Base-by-base conservation (phyloP, 2,888 invertebrate species). In the Lasioglossum morio region DNA sequence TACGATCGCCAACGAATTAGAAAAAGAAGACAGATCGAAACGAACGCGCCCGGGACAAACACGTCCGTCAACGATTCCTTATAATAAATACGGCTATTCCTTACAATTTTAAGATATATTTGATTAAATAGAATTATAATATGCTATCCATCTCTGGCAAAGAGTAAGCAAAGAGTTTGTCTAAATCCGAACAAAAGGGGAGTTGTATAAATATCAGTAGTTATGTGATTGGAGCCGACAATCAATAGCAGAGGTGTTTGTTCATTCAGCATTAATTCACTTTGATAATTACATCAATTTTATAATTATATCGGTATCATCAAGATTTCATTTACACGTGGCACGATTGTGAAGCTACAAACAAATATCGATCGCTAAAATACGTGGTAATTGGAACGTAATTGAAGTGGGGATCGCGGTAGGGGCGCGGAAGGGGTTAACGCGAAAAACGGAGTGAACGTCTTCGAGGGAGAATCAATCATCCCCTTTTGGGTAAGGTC, bases 401-500 rank as follows among this genome's bases (percentile, higher is more conserved):
- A 66, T 34, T 19, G 19, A 34, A 23, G 66, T 10, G 7, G 8
- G 34, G 23, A 30, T 34, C 34, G 66, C 1, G 19, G 16, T 43
- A 12, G 19, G 8, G 1, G 8, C 1, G 30, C 43, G 19, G 8
- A 30, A 66, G 23, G 66, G 66, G 19, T 34, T 10, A n/a, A 40
- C 10, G 34, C 4, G 69, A 34, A 10, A 69, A n/a, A n/a, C 69
- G 69, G 37, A 23, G 69, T n/a, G 37, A 37, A 69, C 37, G 4
- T 69, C 40, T n/a, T 37, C n/a, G 69, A 23, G 37, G 40, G 40
- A 46, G 27, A 72, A 43, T 72, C 72, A 43, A 72, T 72, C 40
- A 43, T 72, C 23, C 40, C 16, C 27, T 40, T 37, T 69, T 69
- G 23, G 37, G 23, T n/a, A 69, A 23, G 40, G n/a, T 72, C n/a